Evolutionary conservation across 2,797 vertebrate genomes (phyloP).

Genomic region (Champsocephalus esox): DNA sequence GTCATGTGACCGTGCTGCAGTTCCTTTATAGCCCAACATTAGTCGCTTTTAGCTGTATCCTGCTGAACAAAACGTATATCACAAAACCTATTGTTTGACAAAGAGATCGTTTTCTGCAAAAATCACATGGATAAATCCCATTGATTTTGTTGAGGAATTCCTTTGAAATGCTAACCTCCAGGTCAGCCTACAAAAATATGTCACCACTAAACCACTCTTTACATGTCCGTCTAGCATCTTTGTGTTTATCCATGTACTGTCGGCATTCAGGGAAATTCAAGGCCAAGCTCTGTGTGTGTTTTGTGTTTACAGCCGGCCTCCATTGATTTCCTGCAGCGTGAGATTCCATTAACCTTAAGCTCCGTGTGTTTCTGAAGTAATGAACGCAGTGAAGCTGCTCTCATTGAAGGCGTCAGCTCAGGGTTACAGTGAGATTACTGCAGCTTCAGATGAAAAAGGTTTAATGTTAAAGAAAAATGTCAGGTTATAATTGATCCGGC

Average conservation of each 20-base stretch:
- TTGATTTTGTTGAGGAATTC: no score
- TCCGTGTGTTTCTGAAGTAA: constrained; percentile 7
- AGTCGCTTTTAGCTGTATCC: no score
- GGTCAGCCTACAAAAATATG: no score
- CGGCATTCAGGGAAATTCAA: constrained; percentile 19
- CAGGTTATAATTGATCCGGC: constrained; percentile 35
- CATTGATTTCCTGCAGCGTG: constrained; percentile 59
- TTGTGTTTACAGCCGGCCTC: constrained; percentile 41
- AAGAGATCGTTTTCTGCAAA: no score
- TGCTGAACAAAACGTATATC: no score
- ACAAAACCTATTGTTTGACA: no score
- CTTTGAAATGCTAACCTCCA: no score
- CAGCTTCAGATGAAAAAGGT: constrained; percentile 2
- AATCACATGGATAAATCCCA: no score
- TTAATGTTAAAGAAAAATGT: constrained; percentile 16
- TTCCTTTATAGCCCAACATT: no score
- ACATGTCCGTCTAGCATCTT: background rate
- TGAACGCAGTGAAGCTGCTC: constrained; percentile 11
- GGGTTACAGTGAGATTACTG: constrained; percentile 13
- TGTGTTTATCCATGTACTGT: constrained; percentile 23
- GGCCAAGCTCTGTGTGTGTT: constrained; percentile 28
- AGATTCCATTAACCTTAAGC: constrained; percentile 57
- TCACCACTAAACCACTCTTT: no score
- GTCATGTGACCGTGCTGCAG: no score
- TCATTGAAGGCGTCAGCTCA: background rate